Evolutionary conservation across 2,888 invertebrate genomes (phyloP).

Genomic region (Troilus luridus): DNA sequence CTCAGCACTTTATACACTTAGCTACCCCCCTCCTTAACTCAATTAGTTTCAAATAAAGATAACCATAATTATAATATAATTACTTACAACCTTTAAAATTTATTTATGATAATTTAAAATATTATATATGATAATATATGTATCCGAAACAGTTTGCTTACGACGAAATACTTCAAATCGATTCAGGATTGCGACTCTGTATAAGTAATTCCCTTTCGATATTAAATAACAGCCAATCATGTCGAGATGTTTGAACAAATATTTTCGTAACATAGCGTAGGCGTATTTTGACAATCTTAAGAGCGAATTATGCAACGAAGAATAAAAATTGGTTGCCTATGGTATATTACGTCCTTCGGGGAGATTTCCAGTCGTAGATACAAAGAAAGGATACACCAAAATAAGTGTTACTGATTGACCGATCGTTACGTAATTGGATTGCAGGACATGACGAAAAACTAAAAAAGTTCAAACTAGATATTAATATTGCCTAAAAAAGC

Average conservation of each 20-base stretch:
- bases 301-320: background rate
- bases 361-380: background rate
- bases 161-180: background rate
- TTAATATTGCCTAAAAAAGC: too few species aligned
- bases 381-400: background rate
- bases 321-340: conserved; percentile 19
- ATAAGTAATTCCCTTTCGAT: background rate
- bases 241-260: conserved; percentile 19
- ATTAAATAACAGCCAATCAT: conserved; percentile 29
- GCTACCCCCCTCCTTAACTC: too few species aligned
- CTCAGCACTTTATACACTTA: too few species aligned
- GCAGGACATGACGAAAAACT: background rate
- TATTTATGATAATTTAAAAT: background rate
- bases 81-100: background rate
- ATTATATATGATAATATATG: background rate
- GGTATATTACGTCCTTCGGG: background rate
- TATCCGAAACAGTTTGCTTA: background rate
- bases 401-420: background rate
- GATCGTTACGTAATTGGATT: background rate
- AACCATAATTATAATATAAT: too few species aligned
- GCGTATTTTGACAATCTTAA: conserved; percentile 20
- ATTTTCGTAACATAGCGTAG: conserved; percentile 33
- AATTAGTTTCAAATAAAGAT: too few species aligned
- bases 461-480: background rate
- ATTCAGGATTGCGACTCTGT: background rate